Percentiles rank a stretch among this genome's conserved stretches.
phyloP scores from a whole-genome alignment of 1,140 invertebrate species.

The Carcinoscorpius rotundicauda region DNA sequence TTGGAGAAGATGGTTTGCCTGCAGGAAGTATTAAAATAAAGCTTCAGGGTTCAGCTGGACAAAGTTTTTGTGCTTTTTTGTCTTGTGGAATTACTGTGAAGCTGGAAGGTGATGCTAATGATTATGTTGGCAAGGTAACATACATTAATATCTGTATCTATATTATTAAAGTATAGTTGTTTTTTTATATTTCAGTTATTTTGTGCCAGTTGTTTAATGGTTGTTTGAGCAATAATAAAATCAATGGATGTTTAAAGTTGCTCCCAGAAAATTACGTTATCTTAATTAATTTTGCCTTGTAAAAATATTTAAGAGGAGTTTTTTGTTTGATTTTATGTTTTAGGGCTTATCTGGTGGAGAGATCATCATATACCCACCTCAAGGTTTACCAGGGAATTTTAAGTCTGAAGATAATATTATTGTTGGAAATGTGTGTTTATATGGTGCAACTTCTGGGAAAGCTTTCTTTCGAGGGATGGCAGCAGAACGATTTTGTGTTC shows the following conservation, averaged over 20 bases:
- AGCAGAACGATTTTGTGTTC: slow-evolving; percentile 93
- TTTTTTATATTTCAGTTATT: not conserved
- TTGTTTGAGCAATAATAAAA: not conserved
- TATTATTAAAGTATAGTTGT: no score
- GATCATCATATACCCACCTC: slow-evolving; percentile 88
- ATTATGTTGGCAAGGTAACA: slow-evolving; percentile 76
- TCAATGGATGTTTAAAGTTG: not conserved
- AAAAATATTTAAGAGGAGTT: no score
- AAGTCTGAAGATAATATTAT: slow-evolving; percentile 91
- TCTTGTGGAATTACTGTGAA: slow-evolving; percentile 76
- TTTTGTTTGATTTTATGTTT: not conserved
- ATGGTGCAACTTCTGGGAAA: slow-evolving; percentile 88
- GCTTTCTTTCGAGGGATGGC: slow-evolving; percentile 94
- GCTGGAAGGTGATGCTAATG: slow-evolving; percentile 94
- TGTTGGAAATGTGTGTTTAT: slow-evolving; percentile 95
- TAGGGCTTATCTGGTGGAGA: slow-evolving; percentile 84
- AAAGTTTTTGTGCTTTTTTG: slow-evolving; percentile 98
- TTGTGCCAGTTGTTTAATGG: not conserved
- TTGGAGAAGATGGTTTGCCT: slow-evolving; percentile 75
- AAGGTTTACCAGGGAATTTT: slow-evolving; percentile 54
- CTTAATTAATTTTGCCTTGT: not conserved
- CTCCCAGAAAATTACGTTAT: not conserved
- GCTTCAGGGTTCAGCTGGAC: slow-evolving; percentile 84
- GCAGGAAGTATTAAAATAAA: slow-evolving; percentile 66
- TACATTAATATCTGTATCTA: not conserved